Evolutionary conservation across 2,888 invertebrate genomes (phyloP).

Genomic region (Rhogogaster chlorosoma): DNA sequence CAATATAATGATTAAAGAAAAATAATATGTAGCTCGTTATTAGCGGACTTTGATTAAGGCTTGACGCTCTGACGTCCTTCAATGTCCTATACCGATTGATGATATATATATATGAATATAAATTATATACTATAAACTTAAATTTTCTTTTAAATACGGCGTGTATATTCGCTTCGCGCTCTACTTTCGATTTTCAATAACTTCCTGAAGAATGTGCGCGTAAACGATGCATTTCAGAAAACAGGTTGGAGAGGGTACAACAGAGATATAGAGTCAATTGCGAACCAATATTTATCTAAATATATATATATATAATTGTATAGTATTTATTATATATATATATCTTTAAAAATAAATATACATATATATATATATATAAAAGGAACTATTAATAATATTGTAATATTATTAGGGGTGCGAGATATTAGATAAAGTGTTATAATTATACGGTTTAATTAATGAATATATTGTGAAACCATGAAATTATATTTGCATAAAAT

Average conservation of each 20-base stretch:
- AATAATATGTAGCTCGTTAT: background rate
- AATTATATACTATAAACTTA: background rate
- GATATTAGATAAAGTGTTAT: slow-evolving; percentile 18
- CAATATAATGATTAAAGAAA: slow-evolving; percentile 29
- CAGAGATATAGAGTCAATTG: slow-evolving; percentile 67
- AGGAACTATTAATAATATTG: slow-evolving; percentile 16
- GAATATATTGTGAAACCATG: slow-evolving; percentile 36
- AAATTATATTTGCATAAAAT: slow-evolving; percentile 17
- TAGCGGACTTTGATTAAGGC: background rate
- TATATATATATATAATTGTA: slow-evolving; percentile 28
- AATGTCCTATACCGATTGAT: slow-evolving; percentile 5
- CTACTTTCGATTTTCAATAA: slow-evolving; percentile 5
- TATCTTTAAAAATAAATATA: slow-evolving; percentile 57
- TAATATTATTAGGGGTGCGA: background rate
- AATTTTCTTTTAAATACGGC: background rate
- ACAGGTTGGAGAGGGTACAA: slow-evolving; percentile 51
- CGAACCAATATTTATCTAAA: slow-evolving; percentile 67
- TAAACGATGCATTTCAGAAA: slow-evolving; percentile 47
- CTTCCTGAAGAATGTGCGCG: slow-evolving; percentile 41
- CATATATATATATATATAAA: slow-evolving; percentile 22
- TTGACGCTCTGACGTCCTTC: slow-evolving; percentile 2
- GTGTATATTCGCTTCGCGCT: background rate
- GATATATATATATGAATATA: background rate
- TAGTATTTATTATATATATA: slow-evolving; percentile 58
- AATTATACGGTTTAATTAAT: slow-evolving; percentile 21